Base-by-base conservation (phyloP, 2,888 invertebrate genomes). In the Drosophila helvetica region DNA sequence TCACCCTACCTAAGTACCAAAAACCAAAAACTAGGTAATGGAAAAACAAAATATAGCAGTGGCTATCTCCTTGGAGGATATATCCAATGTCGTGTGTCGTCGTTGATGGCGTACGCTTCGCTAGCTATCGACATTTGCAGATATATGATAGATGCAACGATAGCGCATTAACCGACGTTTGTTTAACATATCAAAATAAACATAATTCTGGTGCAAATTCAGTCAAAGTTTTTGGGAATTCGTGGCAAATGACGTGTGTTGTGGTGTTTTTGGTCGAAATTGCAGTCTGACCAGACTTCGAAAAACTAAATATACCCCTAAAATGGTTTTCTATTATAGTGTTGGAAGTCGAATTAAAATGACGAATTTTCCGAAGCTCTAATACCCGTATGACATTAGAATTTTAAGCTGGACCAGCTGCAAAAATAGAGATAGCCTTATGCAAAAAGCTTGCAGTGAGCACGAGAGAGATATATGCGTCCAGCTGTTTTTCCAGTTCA, bases 51-150 rank as follows among this genome's bases (percentile, higher is more conserved):
- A 45, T 47, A 60, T 43, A 45, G 43, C 53, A 58, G 61, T 71
- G 66, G 58, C 83, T 86, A 82, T 80, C 80, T 82, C 64, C 66
- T 52, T 38, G 33, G 33, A 51, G 76, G 77, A 80, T 80, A 55
- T 69, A 69, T 79, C 82, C 86, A 80, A 75, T 75, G 79, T 57
- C 55, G 72, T 47, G 56, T 75, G 52, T 75, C 65, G 56, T 47
- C 33, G 27, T 77, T 59, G 74, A 67, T 54, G 53, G 22, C 19
- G 62, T 81, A 65, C 70, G 71, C 42, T 52, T 50, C 66, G 74
- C 72, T 82, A 75, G 57, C 80, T 82, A 82, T 83, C 83, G 86
- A 81, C 83, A 83, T 83, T 79, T 5, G 15, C 38, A 38, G 38
- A 38, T 38, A 38, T 38, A 38, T 38, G 15, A 38, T 38, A 84